Evolutionary conservation across 1,140 invertebrate species (phyloP), one percentile per base, ranked within the genome.

Genomic region (Centruroides sculpturatus): DNA sequence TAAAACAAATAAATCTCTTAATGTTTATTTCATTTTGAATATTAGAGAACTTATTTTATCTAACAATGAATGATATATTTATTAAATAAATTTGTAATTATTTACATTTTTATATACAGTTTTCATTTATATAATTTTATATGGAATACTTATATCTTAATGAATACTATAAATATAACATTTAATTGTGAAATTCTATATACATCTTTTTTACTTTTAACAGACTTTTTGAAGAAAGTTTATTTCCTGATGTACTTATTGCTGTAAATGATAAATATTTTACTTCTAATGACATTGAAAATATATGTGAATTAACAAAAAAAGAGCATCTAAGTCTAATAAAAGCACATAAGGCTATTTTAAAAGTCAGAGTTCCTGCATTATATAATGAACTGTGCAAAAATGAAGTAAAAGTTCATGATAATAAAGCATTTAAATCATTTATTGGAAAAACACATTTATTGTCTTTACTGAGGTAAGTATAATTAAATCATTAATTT

Each of bases 331-430:
- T 41, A 41, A 41, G 41, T 3, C 0, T 41, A 41, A 41, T 41
- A 41, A 41, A 53, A 11, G 46, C 62, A 36, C 62, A 64, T 52
- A 55, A 58, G 47, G 41, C 55, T 41, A n/a, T 64, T 34, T 55
- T 64, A n/a, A 64, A 64, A 60, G 59, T 60, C 23, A 35, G 62
- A 12, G 56, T 57, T 41, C 62, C 62, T 34, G 47, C 56, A 13
- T 64, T 64, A 50, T 60, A 57, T 50, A 52, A 57, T 56, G 52
- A 64, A 52, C 46, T 60, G 10, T 13, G 47, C 23, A 54, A 64
- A 13, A 57, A 64, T 47, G 7, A 64, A 47, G 59, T 60, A 36
- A 49, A 52, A 13, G 56, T 53, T 53, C 35, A 56, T 46, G 48
- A 54, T 23, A 36, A 60, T 36, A 35, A 41, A 5, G 57, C 59